phyloP scores from a whole-genome alignment of 2,113 vertebrate species.

The Calidris pugnax region DNA sequence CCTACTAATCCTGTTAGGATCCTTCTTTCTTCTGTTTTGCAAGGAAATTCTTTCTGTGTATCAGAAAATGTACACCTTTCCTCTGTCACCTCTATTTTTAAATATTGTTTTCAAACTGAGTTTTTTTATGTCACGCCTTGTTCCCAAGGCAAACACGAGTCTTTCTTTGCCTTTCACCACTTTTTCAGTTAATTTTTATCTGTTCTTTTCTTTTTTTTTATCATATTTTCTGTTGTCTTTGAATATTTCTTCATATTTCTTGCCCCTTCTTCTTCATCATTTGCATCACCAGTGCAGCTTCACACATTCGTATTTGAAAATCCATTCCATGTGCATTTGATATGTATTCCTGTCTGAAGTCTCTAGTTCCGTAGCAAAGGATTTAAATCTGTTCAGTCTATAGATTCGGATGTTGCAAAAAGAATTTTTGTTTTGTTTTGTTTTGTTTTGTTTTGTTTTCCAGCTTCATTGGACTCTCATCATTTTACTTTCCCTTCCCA shows the following conservation, averaged over 20 bases:
- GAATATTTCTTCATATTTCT: not conserved
- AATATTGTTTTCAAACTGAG: not conserved
- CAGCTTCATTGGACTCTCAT: constrained; percentile 25
- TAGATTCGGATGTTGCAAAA: not conserved
- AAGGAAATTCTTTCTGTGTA: not conserved
- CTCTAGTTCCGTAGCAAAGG: not conserved
- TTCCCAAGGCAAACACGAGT: not conserved
- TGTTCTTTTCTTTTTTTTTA: not conserved
- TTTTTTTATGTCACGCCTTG: not conserved
- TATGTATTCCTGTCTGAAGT: not conserved
- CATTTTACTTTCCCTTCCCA: not conserved
- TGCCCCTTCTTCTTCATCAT: not conserved
- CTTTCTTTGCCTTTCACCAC: not conserved
- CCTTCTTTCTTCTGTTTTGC: not conserved
- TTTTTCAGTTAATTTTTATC: not conserved
- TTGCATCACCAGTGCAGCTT: not conserved
- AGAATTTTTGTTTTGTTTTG: not conserved
- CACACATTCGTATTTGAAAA: not conserved
- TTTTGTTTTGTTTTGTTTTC: not conserved
- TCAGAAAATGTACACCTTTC: not conserved
- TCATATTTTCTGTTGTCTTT: not conserved
- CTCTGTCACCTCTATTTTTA: not conserved
- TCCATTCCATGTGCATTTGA: not conserved
- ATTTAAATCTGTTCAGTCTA: not conserved
- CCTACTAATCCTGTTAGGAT: not conserved